Percentiles rank a stretch among this genome's conserved stretches.
These are phyloP conservation scores for Leptoteleia sp. DNA, from an alignment of 1,140 invertebrate genomes.

Conservation along the genomic window DNA sequence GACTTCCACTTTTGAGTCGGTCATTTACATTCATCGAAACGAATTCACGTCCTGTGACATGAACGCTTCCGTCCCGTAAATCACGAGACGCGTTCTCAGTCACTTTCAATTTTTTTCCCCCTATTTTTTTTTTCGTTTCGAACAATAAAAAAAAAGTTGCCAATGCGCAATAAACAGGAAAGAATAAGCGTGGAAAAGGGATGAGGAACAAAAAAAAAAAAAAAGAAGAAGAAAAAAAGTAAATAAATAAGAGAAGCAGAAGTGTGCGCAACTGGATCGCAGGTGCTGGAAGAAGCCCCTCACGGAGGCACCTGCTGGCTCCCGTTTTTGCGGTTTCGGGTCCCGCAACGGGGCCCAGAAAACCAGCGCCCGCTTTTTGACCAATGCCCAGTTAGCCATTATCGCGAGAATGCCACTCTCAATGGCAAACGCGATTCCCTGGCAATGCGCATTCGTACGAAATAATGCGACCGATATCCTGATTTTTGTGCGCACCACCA, in stretches of 20 bases:
- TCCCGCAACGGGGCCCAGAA: constrained; percentile 14
- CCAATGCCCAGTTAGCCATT: constrained; percentile 21
- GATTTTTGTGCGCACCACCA: constrained; percentile 46
- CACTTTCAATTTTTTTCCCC: constrained; percentile 36
- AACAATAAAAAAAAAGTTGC: too few relatives aligned
- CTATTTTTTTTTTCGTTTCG: too few relatives aligned
- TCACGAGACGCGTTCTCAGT: constrained; percentile 38
- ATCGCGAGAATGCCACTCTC: constrained; percentile 26
- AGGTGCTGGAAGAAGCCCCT: constrained; percentile 46
- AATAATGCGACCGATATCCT: constrained; percentile 55
- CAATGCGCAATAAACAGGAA: too few relatives aligned
- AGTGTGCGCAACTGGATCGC: constrained; percentile 57
- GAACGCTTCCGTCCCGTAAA: constrained; percentile 52
- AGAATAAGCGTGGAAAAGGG: too few relatives aligned
- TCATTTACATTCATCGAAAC: constrained; percentile 54
- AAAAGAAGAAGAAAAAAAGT: background rate
- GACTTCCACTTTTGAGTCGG: constrained; percentile 40
- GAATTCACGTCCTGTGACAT: constrained; percentile 49
- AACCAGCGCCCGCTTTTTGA: constrained; percentile 12
- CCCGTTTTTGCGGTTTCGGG: constrained; percentile 41
- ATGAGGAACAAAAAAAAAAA: constrained; percentile 2
- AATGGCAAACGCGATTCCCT: constrained; percentile 37
- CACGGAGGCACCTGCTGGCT: constrained; percentile 57
- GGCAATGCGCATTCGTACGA: constrained; percentile 19
- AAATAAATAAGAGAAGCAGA: constrained; percentile 26